phyloP scores from a whole-genome alignment of 1,140 invertebrate species.

The Aphis craccivora region DNA sequence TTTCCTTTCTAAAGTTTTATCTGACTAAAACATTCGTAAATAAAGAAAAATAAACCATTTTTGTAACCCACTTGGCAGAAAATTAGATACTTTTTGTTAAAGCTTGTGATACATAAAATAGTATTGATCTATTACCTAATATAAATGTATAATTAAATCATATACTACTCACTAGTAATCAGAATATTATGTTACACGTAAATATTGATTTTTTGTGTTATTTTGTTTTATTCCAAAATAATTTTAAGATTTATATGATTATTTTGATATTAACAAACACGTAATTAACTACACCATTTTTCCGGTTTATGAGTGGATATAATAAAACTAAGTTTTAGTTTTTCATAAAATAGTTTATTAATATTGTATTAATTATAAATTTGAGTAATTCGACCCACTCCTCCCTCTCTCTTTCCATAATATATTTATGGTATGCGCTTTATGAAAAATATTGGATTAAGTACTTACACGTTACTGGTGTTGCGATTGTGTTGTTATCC shows the following conservation, averaged over 20 bases:
- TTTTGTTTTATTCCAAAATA: neutral
- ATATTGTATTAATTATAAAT: neutral
- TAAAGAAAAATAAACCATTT: neutral
- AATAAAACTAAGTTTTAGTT: neutral
- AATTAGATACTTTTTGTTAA: neutral
- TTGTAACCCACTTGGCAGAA: neutral
- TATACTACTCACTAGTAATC: neutral
- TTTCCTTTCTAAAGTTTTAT: neutral
- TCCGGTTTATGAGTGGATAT: neutral
- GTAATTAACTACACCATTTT: neutral
- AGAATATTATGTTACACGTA: neutral
- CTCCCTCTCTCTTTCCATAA: too few species aligned
- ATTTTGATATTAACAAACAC: neutral
- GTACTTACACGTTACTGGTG: constrained; percentile 59
- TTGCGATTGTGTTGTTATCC: constrained; percentile 59
- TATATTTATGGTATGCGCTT: neutral
- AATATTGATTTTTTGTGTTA: neutral
- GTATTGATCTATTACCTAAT: neutral
- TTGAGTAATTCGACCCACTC: neutral
- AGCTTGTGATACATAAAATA: neutral
- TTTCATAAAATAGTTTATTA: neutral
- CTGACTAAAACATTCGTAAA: neutral
- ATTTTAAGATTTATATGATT: neutral
- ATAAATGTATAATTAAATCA: neutral
- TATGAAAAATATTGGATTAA: neutral